Evolutionary conservation across 2,113 vertebrate species (phyloP), one percentile per base, ranked within the genome.

Genomic region (Okapia johnstoni): DNA sequence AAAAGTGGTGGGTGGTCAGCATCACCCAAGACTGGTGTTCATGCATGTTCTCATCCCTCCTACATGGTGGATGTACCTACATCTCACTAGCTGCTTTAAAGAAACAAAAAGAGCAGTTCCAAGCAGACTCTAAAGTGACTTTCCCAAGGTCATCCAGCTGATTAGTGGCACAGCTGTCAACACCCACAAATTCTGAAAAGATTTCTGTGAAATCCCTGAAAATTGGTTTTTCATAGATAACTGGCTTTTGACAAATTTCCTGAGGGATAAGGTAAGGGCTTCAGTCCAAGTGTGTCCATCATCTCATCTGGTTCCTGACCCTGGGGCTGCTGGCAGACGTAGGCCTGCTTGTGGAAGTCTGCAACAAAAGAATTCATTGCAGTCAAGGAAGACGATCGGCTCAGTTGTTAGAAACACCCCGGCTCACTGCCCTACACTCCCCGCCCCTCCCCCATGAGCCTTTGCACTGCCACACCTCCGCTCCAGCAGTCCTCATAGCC

Each of bases 201-300:
- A 73, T 87, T 87, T 86, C 97, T 93, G 46, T 87, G 83, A 96
- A 97, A 96, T 95, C 96, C 73, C 89, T 90, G 90, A 96, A 96
- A 96, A 97, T 63, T 96, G 96, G 52, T 93, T 97, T 97, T 89
- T 88, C 88, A 79, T 73, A 95, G 97, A 94, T 89, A 98, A 87
- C 90, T 66, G 88, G 85, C 85, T 96, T 97, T 93, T 96, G 94
- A 91, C 86, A 96, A 95, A 93, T 79, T 95, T 19, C 87, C 84
- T 85, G 63, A 48, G 70, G 88, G 94, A 76, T 48, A 57, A 93
- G 48, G 66, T 50, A 50, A 90, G 33, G 80, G 92, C 43, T 88
- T 70, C 88, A 10, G 40, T 94, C 63, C 63, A 85, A 43, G 87
- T 0, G 57, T 0, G 2, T 48, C 84, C 84, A 54, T 90, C 57